Evolutionary conservation across 2,888 invertebrate genomes (phyloP), one percentile per base, ranked within the genome.

Genomic region (Torymus aiolomorphi): DNA sequence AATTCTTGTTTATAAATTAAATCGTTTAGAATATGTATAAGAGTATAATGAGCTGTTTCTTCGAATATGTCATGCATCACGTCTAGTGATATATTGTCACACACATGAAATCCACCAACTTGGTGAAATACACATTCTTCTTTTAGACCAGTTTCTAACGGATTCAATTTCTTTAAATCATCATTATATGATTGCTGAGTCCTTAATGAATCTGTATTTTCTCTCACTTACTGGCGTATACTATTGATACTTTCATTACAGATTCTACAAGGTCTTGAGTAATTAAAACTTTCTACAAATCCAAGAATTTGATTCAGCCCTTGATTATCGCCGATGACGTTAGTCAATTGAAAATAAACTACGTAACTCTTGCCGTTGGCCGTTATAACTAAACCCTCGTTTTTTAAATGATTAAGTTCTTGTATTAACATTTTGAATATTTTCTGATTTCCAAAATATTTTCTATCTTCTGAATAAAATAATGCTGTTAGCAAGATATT

Each of bases 31-130:
- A 82, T 71, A 57, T 80, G 65, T 10, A 74, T 24, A 51, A 79
- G 24, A 1, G 65, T 67, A 57, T 75, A 73, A 73, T 79, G 66
- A 18, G 70, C 76, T 14, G 61, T 66, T 10, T 74, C 79, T 49
- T 81, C 79, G 18, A 81, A 79, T 12, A 76, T 42, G 18, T 79
- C 76, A 12, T 81, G 80, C 80, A 80, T 80, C 2, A 71, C 18
- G 51, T 77, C 77, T 11, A 74, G 57, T 5, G 74, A 59, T 4
- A 74, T 52, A 71, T 74, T 80, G 8, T 80, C 69, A 2, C 24
- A 73, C 2, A 80, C 63, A 65, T 80, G 66, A 65, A 75, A 80
- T 16, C 59, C 71, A 11, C 61, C 12, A n/a, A 76, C 61, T 56
- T 62, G 3, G 57, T 80, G 42, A 12, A 79, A 79, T 1, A 70